phyloP scores from a whole-genome alignment of 2,888 invertebrate species.

The Hetaerina titia region DNA sequence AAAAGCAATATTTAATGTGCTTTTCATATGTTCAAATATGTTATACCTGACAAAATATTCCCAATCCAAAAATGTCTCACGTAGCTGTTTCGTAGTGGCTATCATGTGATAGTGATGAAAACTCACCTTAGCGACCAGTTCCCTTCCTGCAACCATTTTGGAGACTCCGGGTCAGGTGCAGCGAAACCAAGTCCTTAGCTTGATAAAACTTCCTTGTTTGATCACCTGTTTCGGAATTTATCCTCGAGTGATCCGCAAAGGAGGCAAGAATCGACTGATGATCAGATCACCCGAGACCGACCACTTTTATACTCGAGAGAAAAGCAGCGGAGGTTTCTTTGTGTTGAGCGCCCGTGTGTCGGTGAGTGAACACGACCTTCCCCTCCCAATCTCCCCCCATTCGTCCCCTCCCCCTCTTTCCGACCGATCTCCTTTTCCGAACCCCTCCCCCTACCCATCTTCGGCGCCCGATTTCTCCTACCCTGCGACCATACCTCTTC shows the following conservation, averaged over 20 bases:
- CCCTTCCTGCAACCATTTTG: conserved; percentile 34
- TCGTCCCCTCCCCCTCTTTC: background rate
- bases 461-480: background rate
- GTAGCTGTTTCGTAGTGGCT: too few species aligned
- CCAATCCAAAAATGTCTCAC: too few species aligned
- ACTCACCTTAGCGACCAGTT: conserved; percentile 36
- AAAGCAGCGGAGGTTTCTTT: conserved; percentile 22
- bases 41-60: too few species aligned
- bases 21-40: too few species aligned
- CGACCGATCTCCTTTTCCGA: too few species aligned
- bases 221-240: background rate
- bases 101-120: too few species aligned
- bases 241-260: background rate
- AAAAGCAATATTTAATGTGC: too few species aligned
- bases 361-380: conserved; percentile 15
- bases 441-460: background rate
- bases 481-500: background rate
- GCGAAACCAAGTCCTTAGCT: background rate
- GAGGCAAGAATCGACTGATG: conserved; percentile 40
- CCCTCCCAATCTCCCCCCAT: background rate
- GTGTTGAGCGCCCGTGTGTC: background rate
- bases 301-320: conserved; percentile 23
- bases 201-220: background rate
- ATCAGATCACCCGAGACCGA: conserved; percentile 23
- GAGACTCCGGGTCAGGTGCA: background rate